These are phyloP conservation scores for Melanostigma gelatinosum DNA, from an alignment of 2,113 vertebrate genomes.

Conservation along the genomic window DNA sequence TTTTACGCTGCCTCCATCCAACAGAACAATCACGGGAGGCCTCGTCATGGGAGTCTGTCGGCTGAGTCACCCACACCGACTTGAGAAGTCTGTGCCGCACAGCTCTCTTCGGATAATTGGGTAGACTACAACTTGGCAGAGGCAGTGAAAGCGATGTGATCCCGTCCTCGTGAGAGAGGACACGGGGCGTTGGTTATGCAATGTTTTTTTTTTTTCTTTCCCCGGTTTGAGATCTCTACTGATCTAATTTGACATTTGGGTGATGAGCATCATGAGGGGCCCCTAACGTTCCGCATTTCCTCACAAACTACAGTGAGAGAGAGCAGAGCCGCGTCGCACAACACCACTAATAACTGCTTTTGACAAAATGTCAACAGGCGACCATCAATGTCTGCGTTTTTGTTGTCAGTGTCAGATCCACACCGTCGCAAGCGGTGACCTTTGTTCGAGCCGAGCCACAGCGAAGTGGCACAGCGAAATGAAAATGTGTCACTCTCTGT, in stretches of 20 bases:
- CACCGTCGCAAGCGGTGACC: conserved; percentile 30
- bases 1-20: conserved; percentile 23
- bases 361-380: conserved; percentile 24
- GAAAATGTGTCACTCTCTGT: conserved; percentile 38
- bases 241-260: conserved; percentile 77
- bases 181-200: conserved; percentile 59
- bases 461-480: conserved; percentile 47
- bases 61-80: conserved; percentile 68
- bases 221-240: conserved; percentile 55
- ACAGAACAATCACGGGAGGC: conserved; percentile 62
- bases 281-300: conserved; percentile 72
- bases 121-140: conserved; percentile 59
- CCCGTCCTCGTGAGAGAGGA: conserved; percentile 63
- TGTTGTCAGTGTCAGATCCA: conserved; percentile 14
- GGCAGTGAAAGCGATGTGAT: conserved; percentile 53
- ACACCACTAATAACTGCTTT: conserved; percentile 19
- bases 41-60: conserved; percentile 71
- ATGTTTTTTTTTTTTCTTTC: conserved; percentile 37
- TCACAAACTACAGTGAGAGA: conserved; percentile 43
- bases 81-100: conserved; percentile 31
- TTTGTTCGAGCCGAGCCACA: conserved; percentile 26
- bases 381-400: conserved; percentile 32
- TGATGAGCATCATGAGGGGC: conserved; percentile 79
- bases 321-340: conserved; percentile 12
- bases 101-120: conserved; percentile 61